Conservation (phyloP, 2,888 invertebrate genomes). For the Eupeodes luniger region DNA sequence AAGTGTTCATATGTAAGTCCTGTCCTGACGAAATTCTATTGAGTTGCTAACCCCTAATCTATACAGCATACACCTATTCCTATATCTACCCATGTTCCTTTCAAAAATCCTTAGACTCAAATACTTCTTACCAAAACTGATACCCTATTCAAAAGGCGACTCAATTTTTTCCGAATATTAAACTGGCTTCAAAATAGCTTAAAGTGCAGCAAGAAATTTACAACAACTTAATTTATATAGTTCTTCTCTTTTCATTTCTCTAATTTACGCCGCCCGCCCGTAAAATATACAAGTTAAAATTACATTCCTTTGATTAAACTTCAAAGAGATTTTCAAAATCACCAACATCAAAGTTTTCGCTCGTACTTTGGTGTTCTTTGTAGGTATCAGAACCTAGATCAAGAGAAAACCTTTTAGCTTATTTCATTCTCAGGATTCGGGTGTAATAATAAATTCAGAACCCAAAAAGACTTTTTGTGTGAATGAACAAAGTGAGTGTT, state of each 20-base stretch:
- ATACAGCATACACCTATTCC: not conserved
- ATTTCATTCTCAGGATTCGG: too few species aligned
- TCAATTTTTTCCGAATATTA: constrained; percentile 69
- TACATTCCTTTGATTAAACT: not conserved
- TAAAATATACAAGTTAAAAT: not conserved
- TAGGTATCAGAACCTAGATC: too few species aligned
- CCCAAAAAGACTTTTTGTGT: too few species aligned
- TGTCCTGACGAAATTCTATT: not conserved
- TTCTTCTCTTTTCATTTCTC: not conserved
- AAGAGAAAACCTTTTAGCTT: too few species aligned
- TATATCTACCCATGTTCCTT: not conserved
- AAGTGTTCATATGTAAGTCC: too few species aligned
- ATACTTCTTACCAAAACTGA: constrained; percentile 25
- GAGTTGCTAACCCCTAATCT: not conserved
- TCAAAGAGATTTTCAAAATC: constrained; percentile 1
- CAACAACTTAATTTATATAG: not conserved
- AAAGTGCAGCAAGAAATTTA: not conserved
- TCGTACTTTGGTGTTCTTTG: not conserved
- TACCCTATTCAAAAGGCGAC: constrained; percentile 57
- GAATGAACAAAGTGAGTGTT: not conserved
- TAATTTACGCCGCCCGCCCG: not conserved
- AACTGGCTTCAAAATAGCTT: constrained; percentile 26
- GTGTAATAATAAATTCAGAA: too few species aligned
- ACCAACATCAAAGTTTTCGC: not conserved
- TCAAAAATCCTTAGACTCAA: constrained; percentile 12